Base-by-base conservation (phyloP, 1,140 invertebrate genomes). In the Drosophila funebris region DNA sequence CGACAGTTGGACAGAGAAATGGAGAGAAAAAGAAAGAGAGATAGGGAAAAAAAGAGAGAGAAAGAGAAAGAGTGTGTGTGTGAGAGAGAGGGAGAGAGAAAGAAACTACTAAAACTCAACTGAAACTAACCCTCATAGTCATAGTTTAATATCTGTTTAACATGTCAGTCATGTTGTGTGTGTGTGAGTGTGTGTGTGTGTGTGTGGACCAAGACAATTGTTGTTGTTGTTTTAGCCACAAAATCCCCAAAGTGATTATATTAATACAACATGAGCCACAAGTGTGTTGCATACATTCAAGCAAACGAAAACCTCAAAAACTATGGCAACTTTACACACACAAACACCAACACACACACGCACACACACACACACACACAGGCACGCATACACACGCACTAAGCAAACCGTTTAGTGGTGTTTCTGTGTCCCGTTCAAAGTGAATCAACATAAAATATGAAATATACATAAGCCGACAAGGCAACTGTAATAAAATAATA, bases 161-260 rank as follows among this genome's bases (percentile, higher is more conserved):
- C 83, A 87, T 87, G 82, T 85, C 73, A 73, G 70, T 80, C 73
- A 53, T 68, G 71, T 74, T 62, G 73, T 56, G 61, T 41, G 16
- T 36, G 46, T 46, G 8, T 57, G 43, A 11, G 18, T 24, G 16
- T 41, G 68, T 27, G 16, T 41, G 54, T 33, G 54, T 54, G 36
- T 33, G 50, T 66, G 31, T 66, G 16, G 20, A 1, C n/a, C 13
- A 8, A 48, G 50, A 67, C 43, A 39, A 24, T 18, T 68, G 53
- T 20, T 61, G 37, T 46, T 54, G 44, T 36, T 71, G 60, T 60
- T 43, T 54, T 54, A 71, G 61, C 67, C 73, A 76, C 73, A 78
- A 89, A 79, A 88, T 88, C 81, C 83, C 83, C 76, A 88, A 88
- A 88, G 83, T 88, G 83, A 88, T 88, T 88, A 88, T 88, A 88